A percentile compares a stretch with the other conserved stretches of the same genome.
Evolutionary conservation across 2,797 vertebrate genomes (phyloP).

Genomic region (Lepilemur septentrionalis): DNA sequence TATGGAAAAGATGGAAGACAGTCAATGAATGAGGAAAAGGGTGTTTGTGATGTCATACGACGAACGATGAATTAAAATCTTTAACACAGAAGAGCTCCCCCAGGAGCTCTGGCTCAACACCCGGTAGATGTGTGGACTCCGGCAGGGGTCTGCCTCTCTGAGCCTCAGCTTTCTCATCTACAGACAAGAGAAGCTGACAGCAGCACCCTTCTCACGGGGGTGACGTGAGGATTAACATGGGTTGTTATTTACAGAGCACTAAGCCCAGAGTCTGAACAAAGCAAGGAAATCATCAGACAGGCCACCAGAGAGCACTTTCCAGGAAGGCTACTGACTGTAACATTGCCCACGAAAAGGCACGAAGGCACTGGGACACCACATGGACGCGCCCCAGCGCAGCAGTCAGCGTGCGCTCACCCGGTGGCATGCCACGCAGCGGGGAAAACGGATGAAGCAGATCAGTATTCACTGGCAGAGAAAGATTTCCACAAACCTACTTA

Average conservation of each 20-base stretch:
- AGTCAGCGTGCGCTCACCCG: background rate
- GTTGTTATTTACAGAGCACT: background rate
- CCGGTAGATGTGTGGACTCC: rapidly evolving
- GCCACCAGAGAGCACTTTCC: background rate
- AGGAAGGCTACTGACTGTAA: background rate
- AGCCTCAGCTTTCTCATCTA: background rate
- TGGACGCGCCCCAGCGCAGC: background rate
- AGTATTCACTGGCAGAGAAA: background rate
- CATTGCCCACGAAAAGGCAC: too few species aligned
- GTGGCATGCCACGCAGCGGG: background rate
- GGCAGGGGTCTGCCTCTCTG: background rate
- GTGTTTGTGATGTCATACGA: background rate
- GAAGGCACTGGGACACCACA: background rate
- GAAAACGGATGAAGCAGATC: background rate
- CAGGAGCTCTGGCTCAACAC: background rate
- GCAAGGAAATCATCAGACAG: background rate
- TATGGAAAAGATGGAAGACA: background rate
- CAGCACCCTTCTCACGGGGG: background rate
- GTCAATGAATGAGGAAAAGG: background rate
- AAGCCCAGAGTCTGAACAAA: background rate
- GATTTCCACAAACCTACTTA: background rate
- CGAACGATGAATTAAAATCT: background rate
- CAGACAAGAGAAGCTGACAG: background rate
- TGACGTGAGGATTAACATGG: background rate
- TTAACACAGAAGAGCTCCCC: background rate